Evolutionary conservation across 2,888 invertebrate species (phyloP).

Genomic region (Leucozona laternaria): DNA sequence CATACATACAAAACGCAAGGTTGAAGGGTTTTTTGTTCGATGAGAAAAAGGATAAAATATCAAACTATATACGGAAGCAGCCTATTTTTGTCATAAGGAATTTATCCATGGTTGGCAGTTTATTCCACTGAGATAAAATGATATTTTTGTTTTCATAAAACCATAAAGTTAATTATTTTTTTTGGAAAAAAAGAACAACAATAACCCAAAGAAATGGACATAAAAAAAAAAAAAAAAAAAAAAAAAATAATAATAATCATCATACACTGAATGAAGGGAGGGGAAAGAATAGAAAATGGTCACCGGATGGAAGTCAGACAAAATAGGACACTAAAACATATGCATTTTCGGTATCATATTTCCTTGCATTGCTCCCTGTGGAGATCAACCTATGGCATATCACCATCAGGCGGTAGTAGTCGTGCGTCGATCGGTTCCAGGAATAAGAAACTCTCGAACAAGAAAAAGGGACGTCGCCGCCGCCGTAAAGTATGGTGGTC

Average conservation of each 20-base stretch:
- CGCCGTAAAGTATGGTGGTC: not conserved
- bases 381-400: not conserved
- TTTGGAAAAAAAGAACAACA: conserved; percentile 1
- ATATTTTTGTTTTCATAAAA: not conserved
- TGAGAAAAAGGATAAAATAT: conserved; percentile 1
- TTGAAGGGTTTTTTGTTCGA: conserved; percentile 8
- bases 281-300: not conserved
- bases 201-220: conserved; percentile 1
- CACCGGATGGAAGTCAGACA: conserved; percentile 14
- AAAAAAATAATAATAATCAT: conserved; percentile 7
- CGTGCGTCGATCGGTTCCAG: not conserved
- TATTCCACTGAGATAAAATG: conserved; percentile 13
- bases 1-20: not conserved
- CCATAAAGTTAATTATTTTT: conserved; percentile 20
- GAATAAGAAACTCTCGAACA: not conserved
- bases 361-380: conserved; percentile 1
- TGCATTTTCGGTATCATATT: conserved; percentile 23
- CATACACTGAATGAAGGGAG: not conserved
- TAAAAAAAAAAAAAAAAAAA: not conserved
- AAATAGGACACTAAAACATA: conserved; percentile 3
- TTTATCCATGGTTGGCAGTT: conserved; percentile 44
- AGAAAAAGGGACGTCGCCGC: not conserved
- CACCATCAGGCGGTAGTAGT: conserved; percentile 4
- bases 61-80: conserved; percentile 44
- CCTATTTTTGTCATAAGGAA: conserved; percentile 64